Base-by-base conservation (phyloP, 2,888 invertebrate genomes). In the Tetragnatha montana region DNA sequence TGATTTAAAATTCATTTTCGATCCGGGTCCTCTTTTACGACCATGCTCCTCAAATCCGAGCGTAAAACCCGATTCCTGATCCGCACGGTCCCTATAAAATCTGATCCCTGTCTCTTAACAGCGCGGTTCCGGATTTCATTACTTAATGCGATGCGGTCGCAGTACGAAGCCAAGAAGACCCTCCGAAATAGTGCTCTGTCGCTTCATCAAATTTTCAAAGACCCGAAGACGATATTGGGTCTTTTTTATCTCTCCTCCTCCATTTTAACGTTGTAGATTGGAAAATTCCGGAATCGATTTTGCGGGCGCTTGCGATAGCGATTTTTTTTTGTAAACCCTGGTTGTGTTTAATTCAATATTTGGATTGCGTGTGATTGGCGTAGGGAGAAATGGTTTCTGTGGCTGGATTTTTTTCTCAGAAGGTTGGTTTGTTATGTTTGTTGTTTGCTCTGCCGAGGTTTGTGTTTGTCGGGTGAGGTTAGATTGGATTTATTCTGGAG, bases 201-300 rank as follows among this genome's bases (percentile, higher is more conserved):
- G 83, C 83, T 84, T 88, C 88, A 88, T 88, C 83, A 83, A 88
- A 84, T 80, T 88, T 88, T 88, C 83, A 88, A 47, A 74, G 79
- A 73, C 79, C 49, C 68, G 47, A 73, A 22, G 69, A 81, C 76
- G 76, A 50, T 76, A 76, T 76, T 76, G 76, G 19, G 50, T n/a
- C 50, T 76, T 76, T 50, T 76, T 8, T 17, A 17, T 12, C 17
- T 12, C 60, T 7, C n/a, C 17, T 17, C 35, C 82, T 74, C n/a
- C 82, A 10, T 60, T 82, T 82, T 82, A 78, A 50, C 50, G 49
- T 50, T 71, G 73, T 35, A 82, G 82, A 82, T 82, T 82, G 71
- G 74, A 82, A 82, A 68, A 17, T 60, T 17, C 60, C 17, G 12
- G 14, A 60, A 60, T 60, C 60, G 60, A 60, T 60, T 60, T 12